Evolutionary conservation across 2,113 vertebrate genomes (phyloP), one percentile per base, ranked within the genome.

Genomic region (Pachyramphus minor): DNA sequence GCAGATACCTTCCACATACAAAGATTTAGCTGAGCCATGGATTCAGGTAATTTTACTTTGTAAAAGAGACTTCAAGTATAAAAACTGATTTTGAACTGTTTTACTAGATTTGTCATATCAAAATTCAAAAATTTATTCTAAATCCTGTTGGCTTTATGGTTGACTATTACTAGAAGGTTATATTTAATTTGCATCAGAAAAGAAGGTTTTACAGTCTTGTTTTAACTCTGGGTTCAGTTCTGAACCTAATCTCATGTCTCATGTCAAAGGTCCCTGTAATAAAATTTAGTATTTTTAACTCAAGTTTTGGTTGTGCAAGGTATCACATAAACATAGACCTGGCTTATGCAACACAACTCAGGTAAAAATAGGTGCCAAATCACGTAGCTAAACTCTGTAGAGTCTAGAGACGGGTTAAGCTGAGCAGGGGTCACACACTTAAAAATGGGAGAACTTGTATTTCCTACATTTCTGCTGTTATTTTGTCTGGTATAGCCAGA

Each of bases 11-110:
- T 96, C 98, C 84, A 95, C 97, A 14, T 99, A 98, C 76, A 98
- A 98, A 80, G 98, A 98, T 64, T 96, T 99, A 90, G 98, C 99
- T 84, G 98, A 99, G 96, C 99, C 99, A 20, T 99, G 99, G 99
- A 98, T 99, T 96, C 98, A 99, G 98, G 99, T 99, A 89, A 74
- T 68, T 63, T 35, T 86, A n/a, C 19, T 62, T 87, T 90, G 23
- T 75, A 24, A 86, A 87, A 55, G 25, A 84, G 80, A 27, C 23
- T 80, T 81, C 59, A 66, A 11, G 25, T 42, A 22, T 86, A 31
- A 87, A 85, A 80, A 84, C 6, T 53, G 68, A 44, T 59, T 88
- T 78, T 82, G 4, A 74, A 50, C 13, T 15, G 33, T 33, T 89
- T 42, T 60, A 12, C 42, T 39, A n/a, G 20, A 33, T 64, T 84